Evolutionary conservation across 2,888 invertebrate species (phyloP), one percentile per base, ranked within the genome.

Genomic region (Lottia gigantea): DNA sequence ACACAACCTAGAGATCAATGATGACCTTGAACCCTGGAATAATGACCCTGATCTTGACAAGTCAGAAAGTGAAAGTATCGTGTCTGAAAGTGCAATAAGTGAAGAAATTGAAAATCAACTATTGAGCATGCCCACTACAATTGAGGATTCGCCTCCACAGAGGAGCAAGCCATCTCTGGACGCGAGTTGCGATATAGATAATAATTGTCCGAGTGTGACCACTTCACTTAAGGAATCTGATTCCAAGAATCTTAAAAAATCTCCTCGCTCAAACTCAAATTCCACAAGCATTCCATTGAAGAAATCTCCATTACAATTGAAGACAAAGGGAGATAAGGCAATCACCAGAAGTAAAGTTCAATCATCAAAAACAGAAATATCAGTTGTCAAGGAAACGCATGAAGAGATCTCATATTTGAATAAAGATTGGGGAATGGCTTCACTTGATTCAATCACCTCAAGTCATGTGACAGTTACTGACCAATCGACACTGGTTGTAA

Each of bases 31-130:
- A 63, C n/a, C 40, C 47, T 61, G 25, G 46, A 26, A 40, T 25
- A 66, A 67, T 55, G 19, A 23, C 19, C 19, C 11, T 23, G 23
- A 55, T 15, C 16, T 14, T 16, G 62, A 67, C 23, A n/a, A 49
- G n/a, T 71, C 26, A 16, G 64, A 47, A 1, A 66, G 55, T 7
- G 66, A 69, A 63, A 63, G 23, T 47, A 46, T n/a, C 15, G 4
- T 40, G 15, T 65, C 61, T 26, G 67, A 67, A 19, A 71, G 63
- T 67, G 74, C 74, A 47, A 72, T 75, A 12, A 78, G 78, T 76
- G 77, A 78, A 49, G 77, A 78, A 65, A 78, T 80, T 45, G 80
- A 78, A 65, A 75, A 66, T 62, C 77, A 80, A 72, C 67, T 72
- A 45, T 23, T 66, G 25, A 67, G 25, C 15, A 72, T 72, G 72